phyloP scores from a whole-genome alignment of 2,797 vertebrate genomes.

The Moxostoma hubbsi region DNA sequence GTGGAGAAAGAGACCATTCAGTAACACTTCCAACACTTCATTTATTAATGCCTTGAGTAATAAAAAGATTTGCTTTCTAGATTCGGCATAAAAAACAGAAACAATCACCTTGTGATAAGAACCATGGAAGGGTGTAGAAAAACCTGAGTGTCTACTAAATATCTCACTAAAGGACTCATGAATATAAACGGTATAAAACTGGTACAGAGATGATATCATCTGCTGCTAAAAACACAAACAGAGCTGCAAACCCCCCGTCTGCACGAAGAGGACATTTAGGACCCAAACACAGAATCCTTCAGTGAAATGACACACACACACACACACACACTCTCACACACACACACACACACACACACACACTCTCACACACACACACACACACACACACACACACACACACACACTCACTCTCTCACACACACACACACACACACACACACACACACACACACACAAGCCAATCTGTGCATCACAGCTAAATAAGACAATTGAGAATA shows the following conservation, averaged over 20 bases:
- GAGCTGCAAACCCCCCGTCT: too few relatives aligned
- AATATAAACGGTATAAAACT: constrained; percentile 7
- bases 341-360: too few relatives aligned
- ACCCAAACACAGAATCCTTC: background rate
- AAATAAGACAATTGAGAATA: background rate
- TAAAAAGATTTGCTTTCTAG: background rate
- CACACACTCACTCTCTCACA: too few relatives aligned
- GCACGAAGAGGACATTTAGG: too few relatives aligned
- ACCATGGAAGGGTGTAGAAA: constrained; percentile 9
- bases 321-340: too few relatives aligned
- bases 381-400: too few relatives aligned
- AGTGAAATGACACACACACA: too few relatives aligned
- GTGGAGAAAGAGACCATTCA: background rate
- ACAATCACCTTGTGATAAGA: constrained; percentile 8
- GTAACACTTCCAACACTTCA: background rate
- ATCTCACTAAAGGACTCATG: constrained; percentile 1
- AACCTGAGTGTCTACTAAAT: constrained; percentile 3
- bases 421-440: too few relatives aligned
- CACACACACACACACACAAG: background rate
- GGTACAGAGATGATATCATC: background rate
- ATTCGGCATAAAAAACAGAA: background rate
- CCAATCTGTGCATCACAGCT: background rate
- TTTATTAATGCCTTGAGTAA: background rate
- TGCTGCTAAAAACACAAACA: too few relatives aligned
- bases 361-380: too few relatives aligned